These are phyloP conservation scores for Hirtodrosophila alboralis DNA, from an alignment of 2,888 invertebrate species.

Conservation along the genomic window DNA sequence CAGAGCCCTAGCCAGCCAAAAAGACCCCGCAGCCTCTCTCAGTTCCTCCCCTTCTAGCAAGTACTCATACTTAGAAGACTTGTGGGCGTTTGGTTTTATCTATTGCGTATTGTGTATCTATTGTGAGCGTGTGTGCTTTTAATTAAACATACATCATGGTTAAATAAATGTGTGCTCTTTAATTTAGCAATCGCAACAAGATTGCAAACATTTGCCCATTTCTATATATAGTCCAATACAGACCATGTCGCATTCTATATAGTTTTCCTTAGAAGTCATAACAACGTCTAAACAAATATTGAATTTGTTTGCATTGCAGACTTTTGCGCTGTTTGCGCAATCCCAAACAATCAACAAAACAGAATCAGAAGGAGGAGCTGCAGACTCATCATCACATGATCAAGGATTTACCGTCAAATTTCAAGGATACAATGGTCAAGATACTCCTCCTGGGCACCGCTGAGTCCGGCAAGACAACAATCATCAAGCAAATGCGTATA, in stretches of 20 bases:
- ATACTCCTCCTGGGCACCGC: constrained; percentile 89
- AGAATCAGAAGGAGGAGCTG: constrained; percentile 83
- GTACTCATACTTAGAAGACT: constrained; percentile 1
- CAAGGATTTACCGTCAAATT: constrained; percentile 84
- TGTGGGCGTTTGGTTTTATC: constrained; percentile 35
- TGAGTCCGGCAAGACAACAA: constrained; percentile 93
- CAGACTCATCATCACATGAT: constrained; percentile 84
- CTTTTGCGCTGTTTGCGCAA: constrained; percentile 82
- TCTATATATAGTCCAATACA: constrained; percentile 57
- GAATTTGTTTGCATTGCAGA: constrained; percentile 63
- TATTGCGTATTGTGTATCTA: constrained; percentile 33
- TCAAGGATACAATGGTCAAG: constrained; percentile 85
- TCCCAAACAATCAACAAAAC: constrained; percentile 56
- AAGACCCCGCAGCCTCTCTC: too few species aligned
- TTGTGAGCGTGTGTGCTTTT: constrained; percentile 50
- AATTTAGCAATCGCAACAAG: constrained; percentile 54
- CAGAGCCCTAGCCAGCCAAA: too few species aligned
- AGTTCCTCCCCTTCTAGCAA: neutral
- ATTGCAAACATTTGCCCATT: constrained; percentile 55
- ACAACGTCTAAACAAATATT: constrained; percentile 33
- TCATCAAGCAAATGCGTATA: constrained; percentile 94
- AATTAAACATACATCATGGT: constrained; percentile 69
- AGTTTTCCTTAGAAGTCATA: constrained; percentile 64
- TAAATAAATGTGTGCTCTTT: constrained; percentile 49
- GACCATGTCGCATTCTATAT: constrained; percentile 18